Conservation (phyloP, 1,140 invertebrate species). For the Cherax destructor region DNA sequence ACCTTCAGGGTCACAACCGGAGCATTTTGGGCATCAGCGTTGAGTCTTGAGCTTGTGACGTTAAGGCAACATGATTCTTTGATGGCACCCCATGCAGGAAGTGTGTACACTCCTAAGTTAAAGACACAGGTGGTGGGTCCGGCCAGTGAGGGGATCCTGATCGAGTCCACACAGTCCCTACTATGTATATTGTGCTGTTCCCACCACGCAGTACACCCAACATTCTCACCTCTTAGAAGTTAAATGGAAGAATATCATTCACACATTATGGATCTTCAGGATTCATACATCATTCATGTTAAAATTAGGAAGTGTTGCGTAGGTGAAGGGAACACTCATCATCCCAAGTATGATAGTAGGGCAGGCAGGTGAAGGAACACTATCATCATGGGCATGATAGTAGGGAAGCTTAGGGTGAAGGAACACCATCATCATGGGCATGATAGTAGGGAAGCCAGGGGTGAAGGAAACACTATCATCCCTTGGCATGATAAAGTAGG, state of each 20-base stretch:
- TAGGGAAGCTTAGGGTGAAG: too few relatives aligned
- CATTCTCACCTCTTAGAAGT: slow-evolving; percentile 84
- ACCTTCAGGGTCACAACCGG: slow-evolving; percentile 90
- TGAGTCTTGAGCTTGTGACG: slow-evolving; percentile 91
- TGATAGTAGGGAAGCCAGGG: too few relatives aligned
- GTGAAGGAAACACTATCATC: too few relatives aligned
- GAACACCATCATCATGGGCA: too few relatives aligned
- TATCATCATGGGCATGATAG: too few relatives aligned
- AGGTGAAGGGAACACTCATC: too few relatives aligned
- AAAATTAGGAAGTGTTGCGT: neutral
- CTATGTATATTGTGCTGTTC: slow-evolving; percentile 94
- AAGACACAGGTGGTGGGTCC: slow-evolving; percentile 91
- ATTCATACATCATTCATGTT: too few relatives aligned
- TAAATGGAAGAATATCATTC: neutral
- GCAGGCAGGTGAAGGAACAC: too few relatives aligned
- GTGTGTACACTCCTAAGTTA: slow-evolving; percentile 85
- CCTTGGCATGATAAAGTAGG: too few relatives aligned
- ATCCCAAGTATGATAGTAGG: too few relatives aligned
- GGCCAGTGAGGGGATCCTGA: slow-evolving; percentile 92
- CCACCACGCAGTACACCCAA: slow-evolving; percentile 92
- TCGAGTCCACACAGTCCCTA: slow-evolving; percentile 93
- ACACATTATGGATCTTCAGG: neutral
- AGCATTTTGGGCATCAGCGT: slow-evolving; percentile 92
- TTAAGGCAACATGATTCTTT: slow-evolving; percentile 89
- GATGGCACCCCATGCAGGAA: slow-evolving; percentile 79